Percentiles rank a stretch among this genome's conserved stretches.
These are phyloP conservation scores for Diarsia rubi DNA, from an alignment of 2,888 invertebrate species.

Conservation along the genomic window DNA sequence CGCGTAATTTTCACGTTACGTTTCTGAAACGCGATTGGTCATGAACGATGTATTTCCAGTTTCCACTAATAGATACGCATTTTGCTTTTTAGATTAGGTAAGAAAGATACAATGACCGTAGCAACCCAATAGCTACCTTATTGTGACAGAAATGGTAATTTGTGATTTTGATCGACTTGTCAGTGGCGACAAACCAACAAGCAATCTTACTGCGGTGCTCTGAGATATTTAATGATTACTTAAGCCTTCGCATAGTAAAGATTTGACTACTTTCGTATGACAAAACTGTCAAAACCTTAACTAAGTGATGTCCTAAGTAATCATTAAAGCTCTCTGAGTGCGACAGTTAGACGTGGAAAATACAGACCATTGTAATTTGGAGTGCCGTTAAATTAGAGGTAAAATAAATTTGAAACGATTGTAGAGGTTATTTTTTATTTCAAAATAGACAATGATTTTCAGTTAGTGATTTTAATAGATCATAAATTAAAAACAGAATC, in stretches of 20 bases:
- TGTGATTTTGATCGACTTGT: background rate
- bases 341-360: background rate
- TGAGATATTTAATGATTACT: too few species aligned
- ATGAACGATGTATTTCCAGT: constrained; percentile 33
- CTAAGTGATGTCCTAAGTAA: too few species aligned
- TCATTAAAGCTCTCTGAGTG: too few species aligned
- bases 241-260: too few species aligned
- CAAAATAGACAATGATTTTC: background rate
- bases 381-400: background rate
- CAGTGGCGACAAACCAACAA: background rate
- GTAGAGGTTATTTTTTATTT: background rate
- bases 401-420: background rate
- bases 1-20: constrained; percentile 38
- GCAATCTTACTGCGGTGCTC: too few species aligned
- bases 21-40: constrained; percentile 37
- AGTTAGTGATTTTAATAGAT: background rate
- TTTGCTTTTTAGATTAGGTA: constrained; percentile 26
- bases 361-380: background rate
- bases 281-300: too few species aligned
- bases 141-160: background rate
- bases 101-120: background rate
- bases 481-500: background rate
- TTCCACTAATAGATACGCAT: constrained; percentile 27
- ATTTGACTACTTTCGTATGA: too few species aligned
- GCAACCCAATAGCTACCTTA: background rate